Conservation (phyloP, 2,888 invertebrate genomes). For the Crocallis elinguaria region DNA sequence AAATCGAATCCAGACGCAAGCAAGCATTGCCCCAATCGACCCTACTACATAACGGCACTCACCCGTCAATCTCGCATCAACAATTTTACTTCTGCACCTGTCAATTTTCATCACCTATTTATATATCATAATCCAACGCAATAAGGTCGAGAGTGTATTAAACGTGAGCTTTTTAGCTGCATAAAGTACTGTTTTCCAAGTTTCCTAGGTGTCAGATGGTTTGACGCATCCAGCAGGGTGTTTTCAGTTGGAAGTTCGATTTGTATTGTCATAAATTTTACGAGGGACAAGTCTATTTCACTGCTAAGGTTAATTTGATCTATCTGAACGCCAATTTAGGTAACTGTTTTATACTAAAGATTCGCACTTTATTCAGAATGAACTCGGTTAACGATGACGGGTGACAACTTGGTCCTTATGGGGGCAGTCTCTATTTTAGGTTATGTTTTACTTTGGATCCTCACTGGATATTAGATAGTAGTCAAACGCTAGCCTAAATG, state of each 20-base stretch:
- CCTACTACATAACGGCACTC: slow-evolving; percentile 61
- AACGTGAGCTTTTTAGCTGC: slow-evolving; percentile 22
- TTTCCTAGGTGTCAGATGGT: slow-evolving; percentile 61
- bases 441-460: too few relatives aligned
- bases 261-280: slow-evolving; percentile 44
- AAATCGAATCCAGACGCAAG: slow-evolving; percentile 61
- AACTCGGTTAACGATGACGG: too few relatives aligned
- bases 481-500: too few relatives aligned
- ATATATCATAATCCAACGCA: slow-evolving; percentile 47
- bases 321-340: not conserved
- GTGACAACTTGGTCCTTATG: too few relatives aligned
- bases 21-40: slow-evolving; percentile 66
- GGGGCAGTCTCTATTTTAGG: too few relatives aligned
- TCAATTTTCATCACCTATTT: slow-evolving; percentile 49
- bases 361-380: too few relatives aligned
- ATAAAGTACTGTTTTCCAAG: slow-evolving; percentile 29
- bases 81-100: slow-evolving; percentile 56
- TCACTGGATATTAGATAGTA: too few relatives aligned
- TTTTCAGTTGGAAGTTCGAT: slow-evolving; percentile 52
- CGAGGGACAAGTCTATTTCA: not conserved
- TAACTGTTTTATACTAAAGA: not conserved
- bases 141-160: slow-evolving; percentile 51
- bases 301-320: not conserved
- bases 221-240: slow-evolving; percentile 59
- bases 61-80: slow-evolving; percentile 73